Conservation (phyloP, 2,113 vertebrate species). For the Orthonyx spaldingii region DNA sequence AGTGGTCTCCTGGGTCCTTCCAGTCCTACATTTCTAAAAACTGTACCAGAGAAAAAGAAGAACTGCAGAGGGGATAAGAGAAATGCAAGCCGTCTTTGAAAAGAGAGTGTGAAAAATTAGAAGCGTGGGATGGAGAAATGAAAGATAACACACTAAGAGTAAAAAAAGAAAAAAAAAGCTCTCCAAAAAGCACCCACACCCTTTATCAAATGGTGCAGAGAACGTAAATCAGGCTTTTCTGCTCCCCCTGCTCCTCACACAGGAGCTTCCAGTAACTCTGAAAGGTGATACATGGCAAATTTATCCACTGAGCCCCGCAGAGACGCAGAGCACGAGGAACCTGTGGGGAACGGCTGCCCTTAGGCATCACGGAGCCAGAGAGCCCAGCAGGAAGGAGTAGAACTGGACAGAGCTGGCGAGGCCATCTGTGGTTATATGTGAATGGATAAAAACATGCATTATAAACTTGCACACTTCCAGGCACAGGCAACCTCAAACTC, state of each 20-base stretch:
- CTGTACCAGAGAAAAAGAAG: background rate
- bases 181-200: background rate
- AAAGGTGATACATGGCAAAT: background rate
- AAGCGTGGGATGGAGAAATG: slow-evolving; percentile 8
- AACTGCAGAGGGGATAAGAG: background rate
- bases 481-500: slow-evolving; percentile 42
- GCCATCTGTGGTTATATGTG: background rate
- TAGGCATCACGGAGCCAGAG: background rate
- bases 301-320: background rate
- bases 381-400: slow-evolving; percentile 4
- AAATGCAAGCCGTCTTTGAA: background rate
- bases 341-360: background rate
- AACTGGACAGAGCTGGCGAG: background rate
- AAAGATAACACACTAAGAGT: background rate
- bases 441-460: slow-evolving; percentile 1
- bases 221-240: background rate
- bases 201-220: background rate
- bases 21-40: background rate
- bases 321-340: background rate
- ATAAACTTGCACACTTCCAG: slow-evolving; percentile 31
- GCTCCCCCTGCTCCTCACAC: background rate
- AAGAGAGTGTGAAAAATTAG: background rate
- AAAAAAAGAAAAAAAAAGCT: background rate
- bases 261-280: background rate
- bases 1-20: background rate